A percentile compares a stretch with the other conserved stretches of the same genome.
Conservation (phyloP, 2,113 vertebrate species). For the Cathartes aura region DNA sequence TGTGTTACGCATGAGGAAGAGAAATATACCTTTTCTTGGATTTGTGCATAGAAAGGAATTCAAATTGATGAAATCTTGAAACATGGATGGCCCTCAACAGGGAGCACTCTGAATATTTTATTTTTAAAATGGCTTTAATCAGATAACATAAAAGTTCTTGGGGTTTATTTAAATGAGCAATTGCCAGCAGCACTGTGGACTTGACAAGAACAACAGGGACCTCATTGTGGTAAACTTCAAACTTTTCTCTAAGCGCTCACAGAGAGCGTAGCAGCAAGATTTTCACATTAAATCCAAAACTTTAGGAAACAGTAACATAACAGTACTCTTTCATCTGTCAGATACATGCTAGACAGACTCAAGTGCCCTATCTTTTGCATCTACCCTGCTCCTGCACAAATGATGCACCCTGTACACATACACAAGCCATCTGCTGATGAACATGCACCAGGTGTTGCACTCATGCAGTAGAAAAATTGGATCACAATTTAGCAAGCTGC, state of each 20-base stretch:
- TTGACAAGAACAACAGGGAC: not conserved
- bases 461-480: not conserved
- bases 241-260: not conserved
- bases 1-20: not conserved
- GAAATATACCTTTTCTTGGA: not conserved
- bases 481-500: not conserved
- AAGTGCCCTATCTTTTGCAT: not conserved
- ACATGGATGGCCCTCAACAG: not conserved
- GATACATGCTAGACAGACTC: not conserved
- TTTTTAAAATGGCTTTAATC: conserved; percentile 10
- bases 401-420: not conserved
- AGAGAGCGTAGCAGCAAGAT: not conserved
- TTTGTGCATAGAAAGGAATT: not conserved
- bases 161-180: not conserved
- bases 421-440: not conserved
- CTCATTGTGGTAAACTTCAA: not conserved
- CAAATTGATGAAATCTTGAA: not conserved
- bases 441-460: not conserved
- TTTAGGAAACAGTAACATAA: not conserved
- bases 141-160: not conserved
- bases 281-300: not conserved
- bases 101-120: not conserved
- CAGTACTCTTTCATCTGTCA: not conserved
- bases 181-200: not conserved
- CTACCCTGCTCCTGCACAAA: not conserved